Conservation (phyloP, 2,797 vertebrate species). For the Helostoma temminkii region DNA sequence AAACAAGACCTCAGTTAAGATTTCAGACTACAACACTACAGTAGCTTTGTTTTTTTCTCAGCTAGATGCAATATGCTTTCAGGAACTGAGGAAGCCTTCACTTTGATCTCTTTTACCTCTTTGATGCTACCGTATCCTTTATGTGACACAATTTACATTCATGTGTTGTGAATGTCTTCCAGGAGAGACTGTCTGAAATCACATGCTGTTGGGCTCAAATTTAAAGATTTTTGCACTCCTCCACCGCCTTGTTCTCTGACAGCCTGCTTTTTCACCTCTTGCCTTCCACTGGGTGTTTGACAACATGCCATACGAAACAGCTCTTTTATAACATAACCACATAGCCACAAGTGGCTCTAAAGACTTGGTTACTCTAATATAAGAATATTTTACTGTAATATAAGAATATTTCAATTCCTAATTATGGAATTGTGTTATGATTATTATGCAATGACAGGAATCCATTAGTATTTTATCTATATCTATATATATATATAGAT, state of each 20-base stretch:
- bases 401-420: constrained; percentile 7
- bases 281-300: too few species aligned
- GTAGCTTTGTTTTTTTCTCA: constrained; percentile 48
- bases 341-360: too few species aligned
- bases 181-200: background rate
- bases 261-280: too few species aligned
- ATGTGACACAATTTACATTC: constrained; percentile 47
- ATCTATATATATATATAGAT: too few species aligned
- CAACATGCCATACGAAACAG: too few species aligned
- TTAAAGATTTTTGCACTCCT: background rate
- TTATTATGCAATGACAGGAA: background rate
- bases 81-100: constrained; percentile 18
- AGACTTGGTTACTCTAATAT: too few species aligned
- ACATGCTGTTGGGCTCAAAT: background rate
- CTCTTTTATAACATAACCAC: too few species aligned
- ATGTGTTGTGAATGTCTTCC: constrained; percentile 2
- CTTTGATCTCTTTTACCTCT: constrained; percentile 57
- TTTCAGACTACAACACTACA: constrained; percentile 10
- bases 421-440: constrained; percentile 10
- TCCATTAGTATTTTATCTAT: constrained; percentile 1
- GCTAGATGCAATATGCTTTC: constrained; percentile 29
- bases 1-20: background rate
- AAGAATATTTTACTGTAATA: too few species aligned
- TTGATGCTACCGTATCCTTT: constrained; percentile 50
- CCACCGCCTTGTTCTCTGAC: background rate